Base-by-base conservation (phyloP, 1,140 invertebrate genomes). In the Ceratina calcarata region DNA sequence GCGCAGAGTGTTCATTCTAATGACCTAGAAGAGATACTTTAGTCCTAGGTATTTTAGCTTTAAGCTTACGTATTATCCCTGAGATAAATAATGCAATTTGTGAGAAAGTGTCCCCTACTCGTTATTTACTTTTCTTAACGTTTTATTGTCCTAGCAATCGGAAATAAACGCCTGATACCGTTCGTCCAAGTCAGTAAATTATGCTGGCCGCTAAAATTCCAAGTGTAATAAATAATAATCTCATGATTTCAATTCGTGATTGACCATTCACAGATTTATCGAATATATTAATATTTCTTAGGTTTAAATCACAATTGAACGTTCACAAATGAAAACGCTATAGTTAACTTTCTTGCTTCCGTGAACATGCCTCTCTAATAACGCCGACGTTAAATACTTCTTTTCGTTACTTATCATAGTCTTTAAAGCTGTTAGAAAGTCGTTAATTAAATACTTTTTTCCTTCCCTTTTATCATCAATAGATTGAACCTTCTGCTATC, bases 1-100 rank as follows among this genome's bases (percentile, higher is more conserved):
- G 60, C 78, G 72, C 72, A 85, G 76, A 79, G 49, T 78, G 32
- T 77, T 79, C 74, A 76, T 60, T 65, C 83, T 86, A 86, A 62
- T n/a, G 71, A 64, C 55, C 71, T 24, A 82, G 76, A 85, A 86
- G 80, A 86, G 76, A 66, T 20, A 65, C 60, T 71, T 78, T 37
- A 45, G 24, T 57, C 18, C 13, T 18, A 62, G 51, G 13, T 12
- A 16, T 55, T 55, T 58, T 57, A 49, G 8, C 15, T 51, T 67
- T 60, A 51, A 60, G 13, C 60, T 62, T 66, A 61, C 37, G n/a
- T 18, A 73, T 45, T 45, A 37, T 49, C 57, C 27, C 32, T 74
- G 78, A 62, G 73, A 74, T 8, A 66, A 69, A 75, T 58, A 66
- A 79, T 70, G 32, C 45, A 76, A 76, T 75, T 20, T 51, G 16